A percentile compares a stretch with the other conserved stretches of the same genome.
Evolutionary conservation across 2,113 vertebrate genomes (phyloP).

Genomic region (Acrocephalus kingi): DNA sequence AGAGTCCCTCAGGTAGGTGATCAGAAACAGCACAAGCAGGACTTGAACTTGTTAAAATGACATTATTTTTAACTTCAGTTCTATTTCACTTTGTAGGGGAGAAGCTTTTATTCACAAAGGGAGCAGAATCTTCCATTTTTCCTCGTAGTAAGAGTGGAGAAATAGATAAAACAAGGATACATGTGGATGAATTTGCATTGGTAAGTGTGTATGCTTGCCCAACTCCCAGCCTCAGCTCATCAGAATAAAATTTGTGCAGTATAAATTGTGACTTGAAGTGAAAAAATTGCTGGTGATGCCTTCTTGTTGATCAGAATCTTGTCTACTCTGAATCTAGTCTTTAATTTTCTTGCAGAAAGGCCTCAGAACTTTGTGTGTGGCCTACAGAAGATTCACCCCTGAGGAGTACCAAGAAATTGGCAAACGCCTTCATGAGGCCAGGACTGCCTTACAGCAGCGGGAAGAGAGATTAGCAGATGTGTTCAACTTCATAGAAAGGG

Average conservation of each 20-base stretch:
- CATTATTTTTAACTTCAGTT: neutral
- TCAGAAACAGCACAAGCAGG: neutral
- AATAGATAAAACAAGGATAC: slow-evolving; percentile 91
- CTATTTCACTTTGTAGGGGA: slow-evolving; percentile 73
- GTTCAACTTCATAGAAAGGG: slow-evolving; percentile 89
- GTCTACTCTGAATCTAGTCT: neutral
- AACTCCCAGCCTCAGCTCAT: neutral
- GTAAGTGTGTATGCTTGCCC: slow-evolving; percentile 72
- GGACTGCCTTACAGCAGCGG: slow-evolving; percentile 91
- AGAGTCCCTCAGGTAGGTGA: slow-evolving; percentile 85
- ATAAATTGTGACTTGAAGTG: neutral
- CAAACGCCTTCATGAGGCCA: slow-evolving; percentile 82
- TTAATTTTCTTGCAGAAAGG: slow-evolving; percentile 83
- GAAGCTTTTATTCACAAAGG: slow-evolving; percentile 92
- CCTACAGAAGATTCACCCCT: slow-evolving; percentile 86
- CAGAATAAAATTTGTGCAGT: neutral
- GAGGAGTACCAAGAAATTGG: slow-evolving; percentile 88
- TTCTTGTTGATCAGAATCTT: neutral
- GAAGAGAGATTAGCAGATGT: slow-evolving; percentile 86
- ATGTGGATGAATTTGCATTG: slow-evolving; percentile 97
- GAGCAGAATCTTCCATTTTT: slow-evolving; percentile 93
- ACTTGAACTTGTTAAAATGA: neutral
- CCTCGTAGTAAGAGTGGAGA: slow-evolving; percentile 87
- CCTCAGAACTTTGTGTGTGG: slow-evolving; percentile 91
- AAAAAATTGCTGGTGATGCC: neutral